These are phyloP conservation scores for Erebia epiphron DNA, from an alignment of 2,888 invertebrate genomes.

Conservation along the genomic window DNA sequence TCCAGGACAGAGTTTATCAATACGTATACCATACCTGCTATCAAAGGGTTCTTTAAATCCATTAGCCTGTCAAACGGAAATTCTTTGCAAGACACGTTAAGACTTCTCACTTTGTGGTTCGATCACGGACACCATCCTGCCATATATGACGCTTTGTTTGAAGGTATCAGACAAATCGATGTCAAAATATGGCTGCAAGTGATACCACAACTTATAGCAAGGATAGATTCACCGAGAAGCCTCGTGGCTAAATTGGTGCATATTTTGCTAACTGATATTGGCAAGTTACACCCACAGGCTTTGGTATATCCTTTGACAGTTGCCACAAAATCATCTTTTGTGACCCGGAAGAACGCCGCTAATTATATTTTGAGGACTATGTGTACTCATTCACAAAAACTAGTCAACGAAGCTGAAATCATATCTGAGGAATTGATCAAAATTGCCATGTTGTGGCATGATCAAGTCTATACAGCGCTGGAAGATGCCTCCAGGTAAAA, in stretches of 20 bases:
- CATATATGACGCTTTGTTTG: constrained; percentile 95
- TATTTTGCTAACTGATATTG: constrained; percentile 96
- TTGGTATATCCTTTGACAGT: constrained; percentile 98
- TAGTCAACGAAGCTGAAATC: constrained; percentile 97
- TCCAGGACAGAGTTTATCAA: constrained; percentile 72
- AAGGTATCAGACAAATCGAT: constrained; percentile 95
- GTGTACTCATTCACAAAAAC: constrained; percentile 94
- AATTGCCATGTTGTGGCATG: constrained; percentile 99
- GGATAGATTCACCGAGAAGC: constrained; percentile 96
- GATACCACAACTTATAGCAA: constrained; percentile 98
- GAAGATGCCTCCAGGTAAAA: constrained; percentile 92
- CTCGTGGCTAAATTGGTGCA: constrained; percentile 96
- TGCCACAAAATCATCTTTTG: constrained; percentile 96
- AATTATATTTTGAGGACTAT: constrained; percentile 97
- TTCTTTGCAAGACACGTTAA: constrained; percentile 97
- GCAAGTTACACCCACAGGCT: constrained; percentile 98
- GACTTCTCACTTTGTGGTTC: constrained; percentile 97
- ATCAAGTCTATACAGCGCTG: constrained; percentile 91
- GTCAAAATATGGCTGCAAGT: constrained; percentile 99
- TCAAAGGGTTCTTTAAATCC: constrained; percentile 97
- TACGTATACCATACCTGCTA: constrained; percentile 93
- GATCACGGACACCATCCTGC: constrained; percentile 97
- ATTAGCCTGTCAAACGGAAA: constrained; percentile 95
- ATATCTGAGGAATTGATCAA: constrained; percentile 98
- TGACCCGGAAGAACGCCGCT: constrained; percentile 93